phyloP scores from a whole-genome alignment of 2,888 invertebrate genomes.

The Dryococelus australis region DNA sequence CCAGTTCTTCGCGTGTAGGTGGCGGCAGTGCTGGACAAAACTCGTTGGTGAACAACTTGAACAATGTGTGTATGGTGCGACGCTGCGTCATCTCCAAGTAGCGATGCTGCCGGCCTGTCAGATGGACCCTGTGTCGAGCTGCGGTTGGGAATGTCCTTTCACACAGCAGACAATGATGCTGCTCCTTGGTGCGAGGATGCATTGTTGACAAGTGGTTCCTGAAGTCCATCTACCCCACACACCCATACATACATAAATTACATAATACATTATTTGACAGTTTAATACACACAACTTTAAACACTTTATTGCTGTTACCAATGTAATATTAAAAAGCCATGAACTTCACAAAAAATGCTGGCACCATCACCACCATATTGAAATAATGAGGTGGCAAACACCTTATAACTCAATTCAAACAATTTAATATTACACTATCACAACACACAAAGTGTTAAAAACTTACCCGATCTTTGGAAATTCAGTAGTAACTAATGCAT shows the following conservation, averaged over 20 bases:
- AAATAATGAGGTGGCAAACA: neutral
- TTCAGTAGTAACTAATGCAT: too few relatives aligned
- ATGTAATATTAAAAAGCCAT: too few relatives aligned
- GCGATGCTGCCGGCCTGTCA: conserved; percentile 57
- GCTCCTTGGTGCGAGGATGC: conserved; percentile 41
- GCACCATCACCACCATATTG: too few relatives aligned
- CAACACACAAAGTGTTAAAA: too few relatives aligned
- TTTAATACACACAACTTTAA: too few relatives aligned
- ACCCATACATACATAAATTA: neutral
- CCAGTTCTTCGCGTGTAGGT: conserved; percentile 55
- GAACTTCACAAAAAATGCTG: too few relatives aligned
- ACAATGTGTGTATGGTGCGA: conserved; percentile 58
- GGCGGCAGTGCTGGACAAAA: conserved; percentile 56
- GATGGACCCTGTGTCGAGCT: conserved; percentile 55
- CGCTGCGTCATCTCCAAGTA: conserved; percentile 57
- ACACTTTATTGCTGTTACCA: too few relatives aligned
- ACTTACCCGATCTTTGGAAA: too few relatives aligned
- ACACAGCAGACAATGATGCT: conserved; percentile 56
- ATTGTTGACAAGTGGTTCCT: conserved; percentile 35
- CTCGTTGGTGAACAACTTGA: conserved; percentile 57
- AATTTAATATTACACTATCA: too few relatives aligned
- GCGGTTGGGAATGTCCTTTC: conserved; percentile 58
- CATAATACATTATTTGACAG: too few relatives aligned
- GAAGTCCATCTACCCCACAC: conserved; percentile 38
- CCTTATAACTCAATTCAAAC: too few relatives aligned